Conservation (phyloP, 2,113 vertebrate genomes). For the Chaetodon auriga region DNA sequence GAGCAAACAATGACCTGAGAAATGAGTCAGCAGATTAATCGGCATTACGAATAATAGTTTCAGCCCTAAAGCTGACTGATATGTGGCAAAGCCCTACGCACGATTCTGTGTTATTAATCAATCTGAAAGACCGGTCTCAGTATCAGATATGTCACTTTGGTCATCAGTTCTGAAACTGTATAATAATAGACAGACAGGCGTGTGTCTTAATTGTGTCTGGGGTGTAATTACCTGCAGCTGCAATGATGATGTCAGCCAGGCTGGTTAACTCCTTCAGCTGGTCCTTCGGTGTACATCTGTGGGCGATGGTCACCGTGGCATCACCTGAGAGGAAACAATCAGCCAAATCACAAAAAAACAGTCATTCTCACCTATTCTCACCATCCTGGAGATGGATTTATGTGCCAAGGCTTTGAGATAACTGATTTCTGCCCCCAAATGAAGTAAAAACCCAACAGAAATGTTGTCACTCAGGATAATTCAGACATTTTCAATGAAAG, state of each 20-base stretch:
- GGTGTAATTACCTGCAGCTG: slow-evolving; percentile 87
- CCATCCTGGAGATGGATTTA: not conserved
- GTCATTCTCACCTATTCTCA: not conserved
- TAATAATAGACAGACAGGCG: not conserved
- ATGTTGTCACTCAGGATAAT: not conserved
- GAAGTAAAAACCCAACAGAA: not conserved
- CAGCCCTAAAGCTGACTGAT: not conserved
- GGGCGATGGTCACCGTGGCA: slow-evolving; percentile 92
- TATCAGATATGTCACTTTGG: not conserved
- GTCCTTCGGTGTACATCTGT: slow-evolving; percentile 90
- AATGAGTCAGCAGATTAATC: not conserved
- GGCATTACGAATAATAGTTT: not conserved
- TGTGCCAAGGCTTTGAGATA: not conserved
- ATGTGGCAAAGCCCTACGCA: not conserved
- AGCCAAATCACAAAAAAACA: not conserved
- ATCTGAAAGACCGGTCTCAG: not conserved
- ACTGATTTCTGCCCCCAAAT: not conserved
- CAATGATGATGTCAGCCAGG: slow-evolving; percentile 89
- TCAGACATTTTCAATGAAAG: not conserved
- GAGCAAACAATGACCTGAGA: not conserved
- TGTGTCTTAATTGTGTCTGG: not conserved
- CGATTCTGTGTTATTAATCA: not conserved
- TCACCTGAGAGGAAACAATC: slow-evolving; percentile 85
- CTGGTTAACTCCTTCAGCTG: slow-evolving; percentile 87
- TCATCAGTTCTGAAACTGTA: not conserved